Evolutionary conservation across 2,888 invertebrate genomes (phyloP).

Genomic region (Plutella xylostella): DNA sequence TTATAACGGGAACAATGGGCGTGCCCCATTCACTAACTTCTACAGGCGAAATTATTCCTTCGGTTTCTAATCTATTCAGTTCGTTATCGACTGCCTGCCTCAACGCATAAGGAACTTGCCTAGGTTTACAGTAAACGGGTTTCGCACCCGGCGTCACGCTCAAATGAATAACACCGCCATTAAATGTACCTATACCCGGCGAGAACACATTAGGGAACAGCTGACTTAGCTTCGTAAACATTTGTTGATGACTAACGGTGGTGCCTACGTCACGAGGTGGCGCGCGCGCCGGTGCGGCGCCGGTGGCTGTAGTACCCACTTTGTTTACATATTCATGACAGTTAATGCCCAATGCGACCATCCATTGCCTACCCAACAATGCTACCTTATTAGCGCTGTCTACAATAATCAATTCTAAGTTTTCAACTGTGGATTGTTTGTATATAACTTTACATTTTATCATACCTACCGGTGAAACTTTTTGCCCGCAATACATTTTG

Average conservation of each 20-base stretch:
- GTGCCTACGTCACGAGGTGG: neutral
- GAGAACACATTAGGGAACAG: neutral
- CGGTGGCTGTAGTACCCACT: neutral
- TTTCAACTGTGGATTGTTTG: neutral
- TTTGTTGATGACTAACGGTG: neutral
- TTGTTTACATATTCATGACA: no score
- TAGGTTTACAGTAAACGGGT: neutral
- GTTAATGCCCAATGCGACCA: neutral
- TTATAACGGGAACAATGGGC: no score
- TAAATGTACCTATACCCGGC: neutral
- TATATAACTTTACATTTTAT: neutral
- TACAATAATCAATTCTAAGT: neutral
- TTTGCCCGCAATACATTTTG: neutral
- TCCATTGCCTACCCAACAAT: neutral
- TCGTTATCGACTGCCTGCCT: neutral
- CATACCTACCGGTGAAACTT: neutral
- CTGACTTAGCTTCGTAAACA: neutral
- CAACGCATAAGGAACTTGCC: neutral
- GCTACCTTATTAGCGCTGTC: neutral
- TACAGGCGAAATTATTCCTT: neutral
- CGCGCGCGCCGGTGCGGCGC: neutral
- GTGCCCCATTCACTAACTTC: conserved; percentile 1
- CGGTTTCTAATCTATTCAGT: neutral
- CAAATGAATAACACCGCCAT: neutral
- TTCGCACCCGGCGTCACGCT: neutral